Evolutionary conservation across 2,888 invertebrate genomes (phyloP), one percentile per base, ranked within the genome.

Genomic region (Dendrolimus houi): DNA sequence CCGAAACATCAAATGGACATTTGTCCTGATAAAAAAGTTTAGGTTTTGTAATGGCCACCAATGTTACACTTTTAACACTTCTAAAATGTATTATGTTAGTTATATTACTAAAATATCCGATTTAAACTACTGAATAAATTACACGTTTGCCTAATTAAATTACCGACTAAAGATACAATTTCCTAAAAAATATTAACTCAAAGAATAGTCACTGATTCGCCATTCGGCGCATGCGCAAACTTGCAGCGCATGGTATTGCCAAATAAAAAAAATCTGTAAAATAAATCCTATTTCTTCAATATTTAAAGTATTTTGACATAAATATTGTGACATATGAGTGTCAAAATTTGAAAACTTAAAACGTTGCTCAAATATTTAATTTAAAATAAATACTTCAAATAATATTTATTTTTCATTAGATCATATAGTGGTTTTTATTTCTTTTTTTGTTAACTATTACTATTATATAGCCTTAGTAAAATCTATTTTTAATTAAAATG

Each of bases 151-250:
- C 70, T 78, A 82, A 77, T 81, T 81, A 78, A 70, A 83, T 85
- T 87, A 89, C 81, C 81, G 75, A 83, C 76, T 85, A 87, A 85
- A 81, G 81, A 83, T 82, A 86, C 84, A 89, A 87, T 88, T 87
- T 87, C 85, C 81, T 86, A 85, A 68, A 87, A 89, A 89, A 86
- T 88, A 87, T 76, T 79, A 83, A 83, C 87, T 88, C 87, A 86
- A 87, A 88, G 88, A 87, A 83, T 84, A 87, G 77, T 89, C 88
- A 89, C 88, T 86, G 81, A 85, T 85, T 90, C 89, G 88, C 89
- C 89, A 90, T 90, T 89, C 89, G 88, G 89, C 89, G 89, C 89
- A 90, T 90, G 89, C 89, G 89, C 90, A 87, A 90, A 90, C 88
- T 89, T 87, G 87, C 79, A 80, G 75, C 77, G 75, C 63, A 64